Evolutionary conservation across 2,888 invertebrate genomes (phyloP).

Genomic region (Hybos culiciformis): DNA sequence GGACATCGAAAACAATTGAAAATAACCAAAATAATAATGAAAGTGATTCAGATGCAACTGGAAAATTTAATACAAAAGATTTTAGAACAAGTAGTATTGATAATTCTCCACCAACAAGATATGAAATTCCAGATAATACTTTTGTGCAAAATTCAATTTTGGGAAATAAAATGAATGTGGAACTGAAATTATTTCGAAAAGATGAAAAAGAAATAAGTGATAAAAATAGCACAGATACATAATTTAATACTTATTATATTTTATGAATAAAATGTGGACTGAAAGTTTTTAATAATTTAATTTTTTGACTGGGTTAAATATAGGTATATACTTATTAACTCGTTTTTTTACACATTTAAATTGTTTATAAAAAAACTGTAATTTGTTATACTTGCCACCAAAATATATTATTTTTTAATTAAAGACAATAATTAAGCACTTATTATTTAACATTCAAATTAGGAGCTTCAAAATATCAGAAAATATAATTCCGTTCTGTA

Average conservation of each 20-base stretch:
- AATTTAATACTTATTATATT: too few relatives aligned
- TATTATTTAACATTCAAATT: too few relatives aligned
- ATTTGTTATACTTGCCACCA: not conserved
- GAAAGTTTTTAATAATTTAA: not conserved
- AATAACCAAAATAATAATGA: too few relatives aligned
- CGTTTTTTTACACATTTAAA: not conserved
- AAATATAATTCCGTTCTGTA: too few relatives aligned
- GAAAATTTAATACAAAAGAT: not conserved
- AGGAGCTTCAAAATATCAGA: too few relatives aligned
- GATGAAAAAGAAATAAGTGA: constrained; percentile 1
- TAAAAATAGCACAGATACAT: too few relatives aligned
- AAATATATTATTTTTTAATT: not conserved
- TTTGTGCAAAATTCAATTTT: constrained; percentile 27
- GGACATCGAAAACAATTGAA: too few relatives aligned
- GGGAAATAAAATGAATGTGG: constrained; percentile 30
- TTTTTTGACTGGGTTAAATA: not conserved
- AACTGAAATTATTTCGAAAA: constrained; percentile 19
- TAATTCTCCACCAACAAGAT: constrained; percentile 12
- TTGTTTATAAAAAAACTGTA: not conserved
- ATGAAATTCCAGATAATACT: constrained; percentile 31
- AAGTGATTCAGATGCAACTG: not conserved
- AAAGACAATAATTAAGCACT: not conserved
- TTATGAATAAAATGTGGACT: too few relatives aligned
- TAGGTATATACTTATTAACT: not conserved
- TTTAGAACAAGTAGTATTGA: not conserved